phyloP scores from a whole-genome alignment of 2,888 invertebrate genomes.

The Anthrax anthrax region DNA sequence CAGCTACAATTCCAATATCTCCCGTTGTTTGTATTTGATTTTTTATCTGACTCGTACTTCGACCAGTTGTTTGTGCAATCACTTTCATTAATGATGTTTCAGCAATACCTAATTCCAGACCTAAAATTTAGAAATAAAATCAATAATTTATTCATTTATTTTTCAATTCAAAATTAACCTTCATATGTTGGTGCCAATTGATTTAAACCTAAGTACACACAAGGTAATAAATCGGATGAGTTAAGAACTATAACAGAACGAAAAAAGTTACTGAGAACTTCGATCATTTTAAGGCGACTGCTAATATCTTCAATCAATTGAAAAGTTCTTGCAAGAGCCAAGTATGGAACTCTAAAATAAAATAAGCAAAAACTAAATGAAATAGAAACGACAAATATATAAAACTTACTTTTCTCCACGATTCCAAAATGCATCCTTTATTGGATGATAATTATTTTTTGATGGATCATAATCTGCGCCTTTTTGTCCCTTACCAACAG shows the following conservation, averaged over 20 bases:
- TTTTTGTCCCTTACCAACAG: constrained; percentile 17
- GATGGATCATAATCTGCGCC: constrained; percentile 52
- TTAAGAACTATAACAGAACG: constrained; percentile 78
- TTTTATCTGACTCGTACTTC: constrained; percentile 71
- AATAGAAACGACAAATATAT: constrained; percentile 6
- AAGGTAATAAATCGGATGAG: constrained; percentile 78
- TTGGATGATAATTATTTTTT: constrained; percentile 61
- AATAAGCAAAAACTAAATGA: too few species aligned
- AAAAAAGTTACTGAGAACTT: constrained; percentile 82
- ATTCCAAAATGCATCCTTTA: constrained; percentile 71
- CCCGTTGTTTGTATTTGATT: constrained; percentile 45
- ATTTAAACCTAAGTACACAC: constrained; percentile 91
- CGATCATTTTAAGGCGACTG: constrained; percentile 78
- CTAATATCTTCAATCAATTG: constrained; percentile 77
- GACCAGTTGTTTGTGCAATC: constrained; percentile 77
- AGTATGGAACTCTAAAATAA: constrained; percentile 73
- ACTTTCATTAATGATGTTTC: constrained; percentile 91
- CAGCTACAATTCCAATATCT: constrained; percentile 84
- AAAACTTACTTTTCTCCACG: constrained; percentile 47
- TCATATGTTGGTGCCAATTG: constrained; percentile 92
- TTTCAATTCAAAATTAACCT: constrained; percentile 37
- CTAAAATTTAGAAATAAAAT: constrained; percentile 21
- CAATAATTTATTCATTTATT: too few species aligned
- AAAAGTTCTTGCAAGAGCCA: constrained; percentile 80
- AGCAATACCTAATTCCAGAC: constrained; percentile 81